Percentiles rank a stretch among this genome's conserved stretches.
These are phyloP conservation scores for Cataglyphis livida DNA, from an alignment of 2,888 invertebrate species.

Conservation along the genomic window DNA sequence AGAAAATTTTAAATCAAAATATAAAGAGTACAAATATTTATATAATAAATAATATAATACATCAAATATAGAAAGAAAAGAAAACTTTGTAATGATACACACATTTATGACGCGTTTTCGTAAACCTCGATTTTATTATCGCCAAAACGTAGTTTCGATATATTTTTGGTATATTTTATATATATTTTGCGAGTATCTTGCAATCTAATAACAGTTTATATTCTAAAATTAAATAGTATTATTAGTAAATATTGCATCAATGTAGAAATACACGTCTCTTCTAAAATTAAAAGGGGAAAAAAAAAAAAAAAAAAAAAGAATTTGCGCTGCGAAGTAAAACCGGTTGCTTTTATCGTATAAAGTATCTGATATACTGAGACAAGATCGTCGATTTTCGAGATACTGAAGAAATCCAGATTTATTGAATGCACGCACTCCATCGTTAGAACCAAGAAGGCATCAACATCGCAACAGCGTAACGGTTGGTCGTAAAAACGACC, in stretches of 20 bases:
- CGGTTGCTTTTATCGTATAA: conserved; percentile 1
- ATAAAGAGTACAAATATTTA: neutral
- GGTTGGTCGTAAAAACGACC: conserved; percentile 46
- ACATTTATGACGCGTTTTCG: neutral
- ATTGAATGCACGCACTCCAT: conserved; percentile 29
- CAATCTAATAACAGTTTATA: neutral
- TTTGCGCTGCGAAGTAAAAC: neutral
- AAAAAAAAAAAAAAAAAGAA: neutral
- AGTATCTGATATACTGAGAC: conserved; percentile 1
- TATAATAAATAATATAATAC: no score
- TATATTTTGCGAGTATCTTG: neutral
- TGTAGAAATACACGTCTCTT: neutral
- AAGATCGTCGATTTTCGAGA: neutral
- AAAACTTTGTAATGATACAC: neutral
- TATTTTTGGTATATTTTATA: neutral
- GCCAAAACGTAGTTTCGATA: conserved; percentile 5
- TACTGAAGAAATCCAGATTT: conserved; percentile 41
- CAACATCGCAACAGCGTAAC: conserved; percentile 5
- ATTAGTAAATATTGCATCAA: neutral
- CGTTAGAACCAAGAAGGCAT: conserved; percentile 24
- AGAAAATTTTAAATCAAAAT: neutral
- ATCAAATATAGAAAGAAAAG: neutral
- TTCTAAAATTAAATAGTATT: neutral
- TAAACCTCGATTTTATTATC: neutral
- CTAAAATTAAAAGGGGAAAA: neutral